phyloP scores from a whole-genome alignment of 2,888 invertebrate species.

The Crematogaster levior region DNA sequence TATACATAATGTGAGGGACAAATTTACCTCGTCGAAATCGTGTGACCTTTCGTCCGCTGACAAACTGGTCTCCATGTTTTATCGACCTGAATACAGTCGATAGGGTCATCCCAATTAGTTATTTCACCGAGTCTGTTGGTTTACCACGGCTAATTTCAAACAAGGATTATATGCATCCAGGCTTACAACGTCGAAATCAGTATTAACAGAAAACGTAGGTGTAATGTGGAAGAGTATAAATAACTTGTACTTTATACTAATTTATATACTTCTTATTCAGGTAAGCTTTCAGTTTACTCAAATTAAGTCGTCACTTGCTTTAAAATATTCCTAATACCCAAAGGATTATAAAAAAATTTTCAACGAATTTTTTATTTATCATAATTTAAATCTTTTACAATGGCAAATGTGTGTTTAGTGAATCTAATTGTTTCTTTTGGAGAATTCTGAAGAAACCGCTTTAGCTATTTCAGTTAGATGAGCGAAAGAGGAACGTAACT shows the following conservation, averaged over 20 bases:
- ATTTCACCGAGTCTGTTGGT: slow-evolving; percentile 72
- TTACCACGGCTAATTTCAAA: slow-evolving; percentile 59
- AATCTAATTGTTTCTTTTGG: not conserved
- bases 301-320: not conserved
- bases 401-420: no score
- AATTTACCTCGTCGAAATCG: slow-evolving; percentile 59
- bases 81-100: slow-evolving; percentile 67
- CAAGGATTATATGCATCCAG: slow-evolving; percentile 10
- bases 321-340: not conserved
- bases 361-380: not conserved
- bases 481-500: slow-evolving; percentile 64
- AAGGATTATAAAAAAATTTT: not conserved
- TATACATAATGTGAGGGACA: slow-evolving; percentile 17
- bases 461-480: not conserved
- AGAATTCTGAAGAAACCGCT: not conserved
- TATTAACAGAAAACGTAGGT: not conserved
- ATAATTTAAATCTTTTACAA: not conserved
- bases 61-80: slow-evolving; percentile 55
- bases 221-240: not conserved
- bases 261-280: not conserved
- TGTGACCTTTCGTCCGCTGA: slow-evolving; percentile 49
- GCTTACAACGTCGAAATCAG: slow-evolving; percentile 6
- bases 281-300: not conserved
- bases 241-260: no score
- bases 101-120: slow-evolving; percentile 69